Evolutionary conservation across 2,797 vertebrate species (phyloP).

Genomic region (Brachymystax lenok): DNA sequence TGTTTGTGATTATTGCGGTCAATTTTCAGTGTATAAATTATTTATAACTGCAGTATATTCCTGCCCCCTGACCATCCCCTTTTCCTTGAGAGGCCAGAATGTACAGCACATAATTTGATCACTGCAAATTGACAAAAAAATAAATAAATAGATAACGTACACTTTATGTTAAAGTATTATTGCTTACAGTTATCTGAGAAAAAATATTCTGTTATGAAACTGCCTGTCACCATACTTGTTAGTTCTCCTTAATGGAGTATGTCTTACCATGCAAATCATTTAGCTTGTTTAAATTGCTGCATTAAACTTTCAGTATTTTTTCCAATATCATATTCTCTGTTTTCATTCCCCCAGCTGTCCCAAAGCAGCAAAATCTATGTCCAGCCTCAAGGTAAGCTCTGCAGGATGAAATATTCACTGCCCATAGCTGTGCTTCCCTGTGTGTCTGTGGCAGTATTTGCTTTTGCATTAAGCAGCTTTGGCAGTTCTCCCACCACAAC

Average conservation of each 20-base stretch:
- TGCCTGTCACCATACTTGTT: not conserved
- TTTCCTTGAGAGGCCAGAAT: too few species aligned
- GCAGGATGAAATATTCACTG: constrained; percentile 28
- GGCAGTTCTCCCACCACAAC: not conserved
- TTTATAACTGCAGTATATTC: too few species aligned
- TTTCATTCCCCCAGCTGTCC: constrained; percentile 75
- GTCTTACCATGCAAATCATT: not conserved
- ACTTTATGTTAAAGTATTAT: too few species aligned
- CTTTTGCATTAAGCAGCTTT: not conserved
- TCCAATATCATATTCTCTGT: constrained; percentile 26
- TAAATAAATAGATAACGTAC: too few species aligned
- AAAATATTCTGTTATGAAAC: not conserved
- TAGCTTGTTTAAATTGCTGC: not conserved
- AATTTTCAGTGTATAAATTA: too few species aligned
- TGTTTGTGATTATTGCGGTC: too few species aligned
- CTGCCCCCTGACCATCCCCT: too few species aligned
- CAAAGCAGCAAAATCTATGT: constrained; percentile 83
- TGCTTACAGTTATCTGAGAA: too few species aligned
- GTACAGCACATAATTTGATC: too few species aligned
- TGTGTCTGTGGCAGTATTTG: not conserved
- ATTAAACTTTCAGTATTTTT: constrained; percentile 25
- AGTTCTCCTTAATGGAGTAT: not conserved
- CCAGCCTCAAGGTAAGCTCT: constrained; percentile 89
- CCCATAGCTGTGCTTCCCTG: not conserved
- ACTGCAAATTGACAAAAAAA: too few species aligned